phyloP scores from a whole-genome alignment of 2,797 vertebrate genomes.

The Chaetodon trifasciatus region DNA sequence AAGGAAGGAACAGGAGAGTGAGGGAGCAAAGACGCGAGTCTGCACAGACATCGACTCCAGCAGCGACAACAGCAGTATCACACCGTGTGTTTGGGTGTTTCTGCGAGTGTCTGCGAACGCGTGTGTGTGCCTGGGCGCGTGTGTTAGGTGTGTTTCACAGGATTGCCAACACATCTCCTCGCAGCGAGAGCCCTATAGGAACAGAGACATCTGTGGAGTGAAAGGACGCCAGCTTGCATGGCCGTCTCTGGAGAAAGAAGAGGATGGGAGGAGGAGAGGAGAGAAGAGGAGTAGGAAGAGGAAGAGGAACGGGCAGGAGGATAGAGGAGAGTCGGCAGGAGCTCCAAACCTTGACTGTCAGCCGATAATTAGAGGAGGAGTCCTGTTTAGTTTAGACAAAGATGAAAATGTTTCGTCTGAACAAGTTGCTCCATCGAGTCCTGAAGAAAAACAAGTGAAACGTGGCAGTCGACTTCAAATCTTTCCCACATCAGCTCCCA shows the following conservation, averaged over 20 bases:
- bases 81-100: conserved; percentile 79
- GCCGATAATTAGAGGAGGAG: conserved; percentile 59
- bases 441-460: conserved; percentile 5
- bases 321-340: conserved; percentile 56
- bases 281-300: conserved; percentile 55
- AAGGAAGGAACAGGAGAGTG: conserved; percentile 64
- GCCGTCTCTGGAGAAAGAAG: conserved; percentile 80
- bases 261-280: conserved; percentile 58
- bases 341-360: conserved; percentile 55
- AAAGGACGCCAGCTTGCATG: conserved; percentile 84
- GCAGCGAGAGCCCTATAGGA: conserved; percentile 85
- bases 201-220: conserved; percentile 87
- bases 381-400: conserved; percentile 47
- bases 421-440: neutral
- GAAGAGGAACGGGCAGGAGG: conserved; percentile 42
- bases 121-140: conserved; percentile 56
- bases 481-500: neutral
- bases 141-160: conserved; percentile 83
- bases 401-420: conserved; percentile 45
- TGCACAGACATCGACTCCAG: conserved; percentile 80
- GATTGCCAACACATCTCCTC: conserved; percentile 85
- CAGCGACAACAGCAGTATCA: conserved; percentile 82
- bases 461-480: conserved; percentile 10
- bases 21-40: conserved; percentile 69
- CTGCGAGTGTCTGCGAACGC: conserved; percentile 49